Base-by-base conservation (phyloP, 2,888 invertebrate species). In the Ectemnius continuus region DNA sequence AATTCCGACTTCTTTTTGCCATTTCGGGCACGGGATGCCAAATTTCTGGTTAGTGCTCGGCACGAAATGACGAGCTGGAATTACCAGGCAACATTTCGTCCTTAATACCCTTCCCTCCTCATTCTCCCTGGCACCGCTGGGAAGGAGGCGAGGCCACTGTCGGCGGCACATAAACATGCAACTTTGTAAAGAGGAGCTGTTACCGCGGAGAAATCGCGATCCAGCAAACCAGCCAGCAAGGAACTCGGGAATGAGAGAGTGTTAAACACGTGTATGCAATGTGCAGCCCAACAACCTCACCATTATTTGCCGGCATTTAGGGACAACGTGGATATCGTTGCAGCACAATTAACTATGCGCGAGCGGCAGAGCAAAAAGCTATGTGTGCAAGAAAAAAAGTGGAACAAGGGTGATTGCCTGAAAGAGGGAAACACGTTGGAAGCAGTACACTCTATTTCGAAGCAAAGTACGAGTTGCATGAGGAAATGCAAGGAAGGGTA, bases 381-480 rank as follows among this genome's bases (percentile, higher is more conserved):
- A 48, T 8, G 47, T 16, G 5, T 1, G 20, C 56, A 48, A 46
- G 60, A 57, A 23, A 61, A 36, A 58, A 61, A 48, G 52, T 52
- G n/a, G 56, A 69, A 76, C 52, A 74, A 74, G 61, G 70, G 70
- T 20, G 18, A n/a, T 48, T n/a, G 45, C 47, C 57, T 69, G 65
- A 70, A 69, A 66, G 57, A 60, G 72, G 61, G 36, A 36, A 36
- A 36, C 36, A 45, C 67, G 67, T 78, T 78, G 70, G 61, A 65
- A 45, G n/a, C 75, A 83, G 78, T 76, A 80, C 76, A 80, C 74
- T 69, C 67, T 70, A 72, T 78, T 69, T 74, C 76, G 75, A 82
- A 78, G 69, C 75, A 76, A 63, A 80, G n/a, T 63, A 69, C 80
- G 68, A 47, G 23, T 67, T 64, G 62, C 70, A 73, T 67, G 64